Evolutionary conservation across 2,113 vertebrate species (phyloP).

Genomic region (Rhombomys opimus): DNA sequence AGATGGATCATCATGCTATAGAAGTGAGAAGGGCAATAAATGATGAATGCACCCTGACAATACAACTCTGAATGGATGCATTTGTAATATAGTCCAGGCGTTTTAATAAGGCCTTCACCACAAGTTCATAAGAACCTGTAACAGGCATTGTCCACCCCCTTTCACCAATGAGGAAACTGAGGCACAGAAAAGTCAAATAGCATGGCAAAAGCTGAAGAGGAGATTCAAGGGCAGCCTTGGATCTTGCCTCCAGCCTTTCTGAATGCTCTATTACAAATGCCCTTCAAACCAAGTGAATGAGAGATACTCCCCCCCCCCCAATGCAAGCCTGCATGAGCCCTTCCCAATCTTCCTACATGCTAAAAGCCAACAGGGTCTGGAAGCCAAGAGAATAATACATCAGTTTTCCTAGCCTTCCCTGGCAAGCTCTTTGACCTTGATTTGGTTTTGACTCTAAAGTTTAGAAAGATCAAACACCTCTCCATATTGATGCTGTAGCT

Average conservation of each 20-base stretch:
- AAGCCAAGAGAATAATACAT: not conserved
- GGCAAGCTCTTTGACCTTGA: not conserved
- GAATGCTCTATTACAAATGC: not conserved
- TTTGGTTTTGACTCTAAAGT: not conserved
- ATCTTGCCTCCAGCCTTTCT: not conserved
- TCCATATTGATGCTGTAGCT: not conserved
- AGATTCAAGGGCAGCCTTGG: not conserved
- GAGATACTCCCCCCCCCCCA: not conserved
- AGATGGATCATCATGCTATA: not conserved
- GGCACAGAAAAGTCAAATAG: not conserved
- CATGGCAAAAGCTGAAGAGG: not conserved
- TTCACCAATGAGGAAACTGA: not conserved
- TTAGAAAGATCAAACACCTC: not conserved
- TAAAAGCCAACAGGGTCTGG: conserved; percentile 14
- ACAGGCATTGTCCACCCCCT: not conserved
- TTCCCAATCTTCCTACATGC: not conserved
- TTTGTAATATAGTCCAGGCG: not conserved
- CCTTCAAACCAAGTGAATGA: not conserved
- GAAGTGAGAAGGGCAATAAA: not conserved
- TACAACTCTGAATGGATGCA: not conserved
- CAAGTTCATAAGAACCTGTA: not conserved
- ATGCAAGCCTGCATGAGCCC: not conserved
- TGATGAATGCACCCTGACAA: not conserved
- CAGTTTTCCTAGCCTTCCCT: not conserved
- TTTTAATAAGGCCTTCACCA: not conserved